A percentile compares a stretch with the other conserved stretches of the same genome.
Evolutionary conservation across 1,140 invertebrate species (phyloP).

Genomic region (Rhynchophorus ferrugineus): DNA sequence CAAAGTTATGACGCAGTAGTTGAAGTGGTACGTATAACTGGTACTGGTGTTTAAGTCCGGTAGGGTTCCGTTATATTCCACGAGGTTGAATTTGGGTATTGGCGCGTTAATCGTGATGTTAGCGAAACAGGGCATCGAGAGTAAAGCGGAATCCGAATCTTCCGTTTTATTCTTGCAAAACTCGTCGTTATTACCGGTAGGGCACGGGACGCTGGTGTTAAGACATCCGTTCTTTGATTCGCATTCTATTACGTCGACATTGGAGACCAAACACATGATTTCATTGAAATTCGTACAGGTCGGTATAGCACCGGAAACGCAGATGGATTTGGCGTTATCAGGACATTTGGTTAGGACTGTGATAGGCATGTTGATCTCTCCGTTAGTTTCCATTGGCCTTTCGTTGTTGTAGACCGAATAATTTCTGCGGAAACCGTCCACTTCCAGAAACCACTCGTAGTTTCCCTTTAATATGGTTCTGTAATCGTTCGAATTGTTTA

Average conservation of each 20-base stretch:
- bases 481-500: constrained; percentile 16
- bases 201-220: constrained; percentile 17
- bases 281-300: constrained; percentile 25
- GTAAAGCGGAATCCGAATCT: neutral
- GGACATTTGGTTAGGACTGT: constrained; percentile 16
- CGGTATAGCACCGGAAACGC: constrained; percentile 10
- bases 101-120: constrained; percentile 24
- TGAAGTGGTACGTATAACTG: constrained; percentile 24
- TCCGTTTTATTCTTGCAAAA: constrained; percentile 23
- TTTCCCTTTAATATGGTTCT: constrained; percentile 20
- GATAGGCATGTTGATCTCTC: constrained; percentile 20
- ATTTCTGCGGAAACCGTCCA: constrained; percentile 13
- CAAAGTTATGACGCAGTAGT: constrained; percentile 21
- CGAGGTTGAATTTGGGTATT: constrained; percentile 21
- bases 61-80: constrained; percentile 21
- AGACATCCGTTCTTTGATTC: constrained; percentile 15
- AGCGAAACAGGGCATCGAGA: constrained; percentile 21
- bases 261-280: constrained; percentile 20
- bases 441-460: constrained; percentile 19
- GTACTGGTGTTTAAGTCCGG: constrained; percentile 10
- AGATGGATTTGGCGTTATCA: constrained; percentile 19
- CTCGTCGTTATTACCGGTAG: constrained; percentile 5
- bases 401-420: constrained; percentile 19
- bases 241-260: constrained; percentile 9
- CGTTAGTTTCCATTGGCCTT: constrained; percentile 21